Conservation (phyloP, 2,797 vertebrate species). For the Mormyrus hasselquistii region DNA sequence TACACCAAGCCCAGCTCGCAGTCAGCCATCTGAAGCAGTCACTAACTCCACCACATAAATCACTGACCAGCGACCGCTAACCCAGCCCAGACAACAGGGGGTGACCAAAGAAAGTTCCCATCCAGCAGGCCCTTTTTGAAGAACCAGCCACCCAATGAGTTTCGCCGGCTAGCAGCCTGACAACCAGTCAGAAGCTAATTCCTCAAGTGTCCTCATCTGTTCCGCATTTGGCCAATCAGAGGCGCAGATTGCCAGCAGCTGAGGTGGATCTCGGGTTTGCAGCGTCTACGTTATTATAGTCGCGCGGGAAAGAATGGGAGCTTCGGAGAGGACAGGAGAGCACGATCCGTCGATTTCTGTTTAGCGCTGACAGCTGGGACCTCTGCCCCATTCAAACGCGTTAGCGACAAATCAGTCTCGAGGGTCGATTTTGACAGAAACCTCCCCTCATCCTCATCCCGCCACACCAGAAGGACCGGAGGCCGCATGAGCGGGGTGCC, state of each 20-base stretch:
- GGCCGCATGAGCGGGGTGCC: neutral
- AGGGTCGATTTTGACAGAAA: neutral
- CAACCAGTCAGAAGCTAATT: conserved; percentile 15
- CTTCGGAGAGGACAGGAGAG: neutral
- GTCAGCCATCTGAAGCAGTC: neutral
- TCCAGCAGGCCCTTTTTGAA: neutral
- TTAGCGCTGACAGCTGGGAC: conserved; percentile 46
- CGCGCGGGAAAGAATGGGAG: neutral
- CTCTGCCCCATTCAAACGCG: conserved; percentile 60
- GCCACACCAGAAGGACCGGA: neutral
- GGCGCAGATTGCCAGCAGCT: conserved; percentile 7
- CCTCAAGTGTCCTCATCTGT: conserved; percentile 10
- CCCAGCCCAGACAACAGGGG: neutral
- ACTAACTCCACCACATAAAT: neutral
- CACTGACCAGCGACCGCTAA: neutral
- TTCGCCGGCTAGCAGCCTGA: neutral
- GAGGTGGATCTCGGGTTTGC: neutral
- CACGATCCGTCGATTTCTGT: conserved; percentile 21
- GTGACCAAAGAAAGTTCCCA: neutral
- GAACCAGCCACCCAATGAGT: conserved; percentile 11
- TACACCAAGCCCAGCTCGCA: neutral
- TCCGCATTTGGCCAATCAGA: conserved; percentile 9
- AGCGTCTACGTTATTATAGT: neutral
- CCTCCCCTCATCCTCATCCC: neutral
- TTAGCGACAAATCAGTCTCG: conserved; percentile 65